Percentiles rank a stretch among this genome's conserved stretches.
phyloP scores from a whole-genome alignment of 1,140 invertebrate species.

The Tetramorium alpestre region DNA sequence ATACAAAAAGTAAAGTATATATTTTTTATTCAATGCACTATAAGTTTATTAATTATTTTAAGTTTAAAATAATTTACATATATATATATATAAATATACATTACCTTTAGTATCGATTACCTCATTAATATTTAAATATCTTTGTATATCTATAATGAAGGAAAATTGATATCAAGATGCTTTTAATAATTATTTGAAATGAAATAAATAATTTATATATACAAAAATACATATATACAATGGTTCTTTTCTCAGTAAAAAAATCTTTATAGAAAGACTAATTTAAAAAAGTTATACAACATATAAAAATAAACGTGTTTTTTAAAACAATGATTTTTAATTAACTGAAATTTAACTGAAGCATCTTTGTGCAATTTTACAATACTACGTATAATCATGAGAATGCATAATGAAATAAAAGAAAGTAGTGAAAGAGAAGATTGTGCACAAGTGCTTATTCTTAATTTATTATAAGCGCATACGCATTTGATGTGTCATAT shows the following conservation, averaged over 20 bases:
- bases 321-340: background rate
- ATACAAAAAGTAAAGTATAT: background rate
- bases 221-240: background rate
- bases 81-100: background rate
- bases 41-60: conserved; percentile 12
- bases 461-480: conserved; percentile 63
- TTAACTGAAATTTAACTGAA: background rate
- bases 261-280: no score
- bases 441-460: conserved; percentile 7
- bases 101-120: no score
- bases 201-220: background rate
- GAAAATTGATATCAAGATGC: no score
- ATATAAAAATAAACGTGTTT: no score
- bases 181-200: conserved; percentile 8
- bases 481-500: conserved; percentile 60
- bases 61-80: background rate
- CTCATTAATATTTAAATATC: no score
- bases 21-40: background rate
- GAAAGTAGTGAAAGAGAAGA: conserved; percentile 17
- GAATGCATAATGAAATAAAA: conserved; percentile 46
- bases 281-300: no score
- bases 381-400: background rate
- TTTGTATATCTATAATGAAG: no score
- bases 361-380: background rate
- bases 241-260: no score